A percentile compares a stretch with the other conserved stretches of the same genome.
Evolutionary conservation across 2,113 vertebrate genomes (phyloP).

Genomic region (Leucoraja erinaceus): DNA sequence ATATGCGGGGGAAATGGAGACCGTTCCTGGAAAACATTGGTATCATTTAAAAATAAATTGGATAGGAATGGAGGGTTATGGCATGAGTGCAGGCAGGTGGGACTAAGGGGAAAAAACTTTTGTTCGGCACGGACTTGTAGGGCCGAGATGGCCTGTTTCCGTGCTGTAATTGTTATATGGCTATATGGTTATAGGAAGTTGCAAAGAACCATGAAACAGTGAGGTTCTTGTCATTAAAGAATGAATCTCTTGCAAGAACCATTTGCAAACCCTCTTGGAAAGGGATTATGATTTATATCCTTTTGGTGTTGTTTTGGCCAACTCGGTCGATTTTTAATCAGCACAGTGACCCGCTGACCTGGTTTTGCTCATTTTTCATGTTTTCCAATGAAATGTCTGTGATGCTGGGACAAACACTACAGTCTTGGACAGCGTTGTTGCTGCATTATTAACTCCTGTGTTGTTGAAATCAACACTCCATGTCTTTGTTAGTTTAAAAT

Average conservation of each 20-base stretch:
- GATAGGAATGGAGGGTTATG: too few species aligned
- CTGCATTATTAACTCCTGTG: not conserved
- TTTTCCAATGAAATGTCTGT: not conserved
- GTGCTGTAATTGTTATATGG: too few species aligned
- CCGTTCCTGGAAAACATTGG: too few species aligned
- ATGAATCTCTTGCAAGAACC: not conserved
- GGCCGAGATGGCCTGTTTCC: too few species aligned
- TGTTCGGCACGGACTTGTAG: too few species aligned
- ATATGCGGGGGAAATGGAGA: too few species aligned
- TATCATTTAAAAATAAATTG: too few species aligned
- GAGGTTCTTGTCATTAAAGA: not conserved
- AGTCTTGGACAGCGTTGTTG: not conserved
- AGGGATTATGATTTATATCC: not conserved
- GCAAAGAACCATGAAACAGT: not conserved
- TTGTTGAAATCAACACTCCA: not conserved
- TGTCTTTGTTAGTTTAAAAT: not conserved
- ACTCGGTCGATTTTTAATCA: conserved; percentile 15
- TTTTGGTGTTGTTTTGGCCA: not conserved
- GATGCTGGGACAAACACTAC: not conserved
- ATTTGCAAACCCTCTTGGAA: not conserved
- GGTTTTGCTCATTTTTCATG: not conserved
- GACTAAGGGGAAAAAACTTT: too few species aligned
- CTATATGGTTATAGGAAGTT: too few species aligned
- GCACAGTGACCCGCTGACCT: not conserved
- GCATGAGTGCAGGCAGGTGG: too few species aligned